Percentiles rank a stretch among this genome's conserved stretches.
Evolutionary conservation across 2,113 vertebrate species (phyloP).

Genomic region (Heterotilapia buettikoferi): DNA sequence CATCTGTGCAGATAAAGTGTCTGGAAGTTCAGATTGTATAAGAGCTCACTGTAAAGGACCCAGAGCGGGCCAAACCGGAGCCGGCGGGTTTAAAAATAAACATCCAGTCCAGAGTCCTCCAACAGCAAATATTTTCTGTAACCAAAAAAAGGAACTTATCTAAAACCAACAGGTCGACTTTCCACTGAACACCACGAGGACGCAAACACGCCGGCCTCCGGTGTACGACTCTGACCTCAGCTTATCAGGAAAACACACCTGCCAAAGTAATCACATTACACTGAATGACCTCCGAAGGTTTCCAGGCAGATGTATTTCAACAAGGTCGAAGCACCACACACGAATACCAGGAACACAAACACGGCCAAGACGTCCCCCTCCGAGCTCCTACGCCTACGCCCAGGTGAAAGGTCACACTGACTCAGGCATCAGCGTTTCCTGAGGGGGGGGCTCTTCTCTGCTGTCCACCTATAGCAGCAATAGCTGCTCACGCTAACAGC

Average conservation of each 20-base stretch:
- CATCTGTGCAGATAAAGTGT: neutral
- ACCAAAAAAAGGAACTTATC: constrained; percentile 21
- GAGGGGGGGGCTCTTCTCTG: neutral
- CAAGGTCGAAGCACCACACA: neutral
- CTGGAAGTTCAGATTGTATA: neutral
- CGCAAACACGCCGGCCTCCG: neutral
- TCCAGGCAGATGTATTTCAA: neutral
- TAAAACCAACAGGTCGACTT: neutral
- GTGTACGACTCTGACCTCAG: neutral
- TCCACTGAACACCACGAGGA: neutral
- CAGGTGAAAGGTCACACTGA: neutral
- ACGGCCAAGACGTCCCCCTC: neutral
- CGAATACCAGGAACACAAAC: neutral
- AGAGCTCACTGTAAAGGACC: neutral
- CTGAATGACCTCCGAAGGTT: neutral
- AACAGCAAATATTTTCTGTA: constrained; percentile 17
- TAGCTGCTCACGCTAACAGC: neutral
- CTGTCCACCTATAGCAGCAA: neutral
- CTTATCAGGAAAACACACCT: neutral
- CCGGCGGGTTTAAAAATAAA: neutral
- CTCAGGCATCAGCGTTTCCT: neutral
- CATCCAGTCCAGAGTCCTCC: neutral
- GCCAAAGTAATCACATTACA: neutral
- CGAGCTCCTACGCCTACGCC: neutral
- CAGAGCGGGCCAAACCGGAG: neutral